Evolutionary conservation across 2,797 vertebrate species (phyloP), one percentile per base, ranked within the genome.

Genomic region (Hybognathus amarus): DNA sequence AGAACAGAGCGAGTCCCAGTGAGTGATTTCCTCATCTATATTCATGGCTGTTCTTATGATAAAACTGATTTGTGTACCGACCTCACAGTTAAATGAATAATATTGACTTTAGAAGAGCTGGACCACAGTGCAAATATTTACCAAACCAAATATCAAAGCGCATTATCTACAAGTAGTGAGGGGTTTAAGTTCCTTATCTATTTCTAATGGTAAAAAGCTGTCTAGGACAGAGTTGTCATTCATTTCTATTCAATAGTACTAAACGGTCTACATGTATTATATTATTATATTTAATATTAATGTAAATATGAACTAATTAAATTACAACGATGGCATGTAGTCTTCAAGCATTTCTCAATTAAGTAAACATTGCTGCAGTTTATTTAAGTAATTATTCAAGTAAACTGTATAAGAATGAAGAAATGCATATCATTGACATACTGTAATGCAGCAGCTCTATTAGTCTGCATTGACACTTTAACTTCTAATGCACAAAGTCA

Each of bases 1-100:
- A 47, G 18, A 77, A 70, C 47, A 40, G 61, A 66, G 61, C 8
- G 8, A 6, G 2, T 33, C 42, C 56, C 20, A 71, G 70, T 18
- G 42, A 78, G 30, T 42, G 68, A 69, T 47, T 83, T 54, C 30
- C 84, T 88, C 84, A 86, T 84, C 73, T 86, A 85, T 87, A 88
- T 85, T 86, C 83, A 87, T 87, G 67, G 61, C 27, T 47, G 27
- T 59, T 88, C 83, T 74, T 85, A 80, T 83, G 73, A 83, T 86
- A 61, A n/a, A 42, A 59, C 74, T 42, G 82, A 84, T 88, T 81
- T 85, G 79, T 82, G 76, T 52, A 76, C 22, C 18, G 27, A 45
- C 38, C 56, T 71, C 80, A 52, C 77, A 80, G 27, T 83, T 83
- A 27, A 85, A 86, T 83, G 74, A 85, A 80, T 79, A 77, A 83